These are phyloP conservation scores for Cyanoderma ruficeps DNA, from an alignment of 2,113 vertebrate species.

Conservation along the genomic window DNA sequence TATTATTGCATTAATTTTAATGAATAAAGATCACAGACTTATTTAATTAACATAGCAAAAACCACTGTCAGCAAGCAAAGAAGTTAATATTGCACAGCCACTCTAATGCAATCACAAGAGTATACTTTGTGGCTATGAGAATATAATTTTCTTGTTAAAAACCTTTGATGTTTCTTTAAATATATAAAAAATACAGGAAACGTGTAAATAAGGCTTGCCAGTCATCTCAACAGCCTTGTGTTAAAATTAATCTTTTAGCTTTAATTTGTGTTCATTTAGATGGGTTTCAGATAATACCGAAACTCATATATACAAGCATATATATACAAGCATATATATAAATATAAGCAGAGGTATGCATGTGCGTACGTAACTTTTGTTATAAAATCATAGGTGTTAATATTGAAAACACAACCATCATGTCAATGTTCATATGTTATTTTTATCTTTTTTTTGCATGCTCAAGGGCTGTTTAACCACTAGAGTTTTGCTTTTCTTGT, in stretches of 20 bases:
- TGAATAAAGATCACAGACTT: conserved; percentile 59
- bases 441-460: neutral
- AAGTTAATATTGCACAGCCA: neutral
- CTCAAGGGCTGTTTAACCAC: neutral
- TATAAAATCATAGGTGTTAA: neutral
- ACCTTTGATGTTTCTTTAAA: conserved; percentile 44
- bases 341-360: neutral
- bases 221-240: neutral
- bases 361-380: neutral
- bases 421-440: neutral
- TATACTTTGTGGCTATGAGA: conserved; percentile 19
- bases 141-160: conserved; percentile 51
- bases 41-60: conserved; percentile 57
- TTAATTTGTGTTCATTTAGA: neutral
- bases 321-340: neutral
- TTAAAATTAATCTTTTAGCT: neutral
- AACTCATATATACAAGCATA: neutral
- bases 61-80: conserved; percentile 25
- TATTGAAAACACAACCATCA: neutral
- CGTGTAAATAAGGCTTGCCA: conserved; percentile 30
- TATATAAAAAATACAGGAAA: conserved; percentile 4
- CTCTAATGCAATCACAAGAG: conserved; percentile 41
- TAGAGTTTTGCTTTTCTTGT: neutral
- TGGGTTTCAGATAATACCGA: neutral
- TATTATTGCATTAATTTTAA: conserved; percentile 58